phyloP scores from a whole-genome alignment of 92 coral and sea anemone species.

The Hydrozoanthus gracilis region DNA sequence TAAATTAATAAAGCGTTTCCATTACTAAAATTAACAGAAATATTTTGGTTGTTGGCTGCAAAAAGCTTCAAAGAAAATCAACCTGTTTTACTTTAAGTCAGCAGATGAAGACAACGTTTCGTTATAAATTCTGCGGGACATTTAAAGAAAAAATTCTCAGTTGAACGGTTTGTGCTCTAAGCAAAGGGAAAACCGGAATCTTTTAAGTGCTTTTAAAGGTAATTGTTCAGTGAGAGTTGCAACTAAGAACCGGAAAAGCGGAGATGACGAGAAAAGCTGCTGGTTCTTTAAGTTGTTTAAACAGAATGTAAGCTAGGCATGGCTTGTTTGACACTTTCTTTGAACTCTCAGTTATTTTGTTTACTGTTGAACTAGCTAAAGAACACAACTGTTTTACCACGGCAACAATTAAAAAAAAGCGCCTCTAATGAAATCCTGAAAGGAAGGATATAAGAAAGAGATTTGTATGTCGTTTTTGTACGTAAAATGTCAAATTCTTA shows the following conservation, averaged over 20 bases:
- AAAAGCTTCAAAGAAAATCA: background rate
- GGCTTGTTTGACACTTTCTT: conserved; percentile 13
- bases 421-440: background rate
- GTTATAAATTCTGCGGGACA: background rate
- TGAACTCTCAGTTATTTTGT: conserved; percentile 3
- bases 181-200: conserved; percentile 11
- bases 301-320: background rate
- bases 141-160: background rate
- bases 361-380: background rate
- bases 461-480: conserved; percentile 4
- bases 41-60: background rate
- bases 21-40: background rate
- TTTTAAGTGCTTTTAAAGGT: background rate
- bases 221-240: conserved; percentile 24
- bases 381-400: background rate
- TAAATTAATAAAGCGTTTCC: background rate
- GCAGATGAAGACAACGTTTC: background rate
- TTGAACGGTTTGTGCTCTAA: background rate
- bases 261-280: background rate
- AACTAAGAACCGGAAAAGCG: conserved; percentile 25
- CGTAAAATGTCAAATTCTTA: conserved; percentile 1
- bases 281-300: background rate
- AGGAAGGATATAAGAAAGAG: background rate
- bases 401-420: background rate
- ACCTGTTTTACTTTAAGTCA: background rate